Evolutionary conservation across 2,888 invertebrate genomes (phyloP).

Genomic region (Scaptomyza reducta): DNA sequence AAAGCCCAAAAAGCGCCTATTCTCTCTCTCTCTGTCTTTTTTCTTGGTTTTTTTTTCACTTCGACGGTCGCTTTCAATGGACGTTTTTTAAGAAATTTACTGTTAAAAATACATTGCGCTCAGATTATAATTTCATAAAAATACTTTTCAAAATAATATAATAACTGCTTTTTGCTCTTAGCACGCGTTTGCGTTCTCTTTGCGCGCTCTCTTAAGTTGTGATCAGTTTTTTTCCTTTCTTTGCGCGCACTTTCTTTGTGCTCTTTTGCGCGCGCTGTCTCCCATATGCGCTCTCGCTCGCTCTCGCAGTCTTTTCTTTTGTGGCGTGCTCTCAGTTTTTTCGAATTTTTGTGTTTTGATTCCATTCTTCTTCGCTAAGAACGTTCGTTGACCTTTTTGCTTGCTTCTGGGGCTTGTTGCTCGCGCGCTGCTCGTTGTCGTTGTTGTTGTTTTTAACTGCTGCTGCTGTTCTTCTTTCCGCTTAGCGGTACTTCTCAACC

Average conservation of each 20-base stretch:
- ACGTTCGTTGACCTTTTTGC: constrained; percentile 82
- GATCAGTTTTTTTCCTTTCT: constrained; percentile 25
- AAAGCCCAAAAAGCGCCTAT: background rate
- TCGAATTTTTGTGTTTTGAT: constrained; percentile 82
- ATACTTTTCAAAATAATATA: constrained; percentile 54
- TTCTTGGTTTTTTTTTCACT: background rate
- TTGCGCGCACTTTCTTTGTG: constrained; percentile 41
- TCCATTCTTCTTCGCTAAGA: constrained; percentile 83
- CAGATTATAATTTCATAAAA: constrained; percentile 50
- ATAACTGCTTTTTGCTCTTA: constrained; percentile 8
- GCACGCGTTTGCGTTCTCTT: constrained; percentile 2
- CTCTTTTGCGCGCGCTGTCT: constrained; percentile 23
- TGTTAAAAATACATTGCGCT: constrained; percentile 55
- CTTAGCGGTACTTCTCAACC: constrained; percentile 80
- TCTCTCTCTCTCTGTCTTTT: background rate
- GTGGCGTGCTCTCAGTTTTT: constrained; percentile 63
- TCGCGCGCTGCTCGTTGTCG: constrained; percentile 36
- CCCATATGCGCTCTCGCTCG: constrained; percentile 8
- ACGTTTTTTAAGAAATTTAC: constrained; percentile 40
- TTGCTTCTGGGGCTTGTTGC: constrained; percentile 57
- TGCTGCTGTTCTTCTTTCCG: constrained; percentile 52
- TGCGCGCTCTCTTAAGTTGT: constrained; percentile 20
- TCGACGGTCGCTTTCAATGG: constrained; percentile 31
- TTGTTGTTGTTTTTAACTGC: constrained; percentile 12
- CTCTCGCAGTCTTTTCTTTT: constrained; percentile 38